A percentile compares a stretch with the other conserved stretches of the same genome.
Evolutionary conservation across 2,797 vertebrate genomes (phyloP).

Genomic region (Tragelaphus oryx): DNA sequence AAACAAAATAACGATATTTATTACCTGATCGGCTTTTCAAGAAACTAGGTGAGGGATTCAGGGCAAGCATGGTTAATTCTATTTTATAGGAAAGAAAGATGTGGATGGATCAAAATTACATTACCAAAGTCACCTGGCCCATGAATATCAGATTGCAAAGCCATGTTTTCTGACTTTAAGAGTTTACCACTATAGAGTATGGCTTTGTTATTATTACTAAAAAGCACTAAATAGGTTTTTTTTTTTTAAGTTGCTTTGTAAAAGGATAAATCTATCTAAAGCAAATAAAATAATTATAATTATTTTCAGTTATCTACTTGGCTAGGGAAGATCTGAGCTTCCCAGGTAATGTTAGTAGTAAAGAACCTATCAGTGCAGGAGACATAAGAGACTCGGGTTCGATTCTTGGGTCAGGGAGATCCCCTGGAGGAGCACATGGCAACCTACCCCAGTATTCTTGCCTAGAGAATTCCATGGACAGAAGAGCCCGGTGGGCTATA

Average conservation of each 20-base stretch:
- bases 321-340: not conserved
- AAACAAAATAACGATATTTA: not conserved
- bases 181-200: not conserved
- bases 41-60: not conserved
- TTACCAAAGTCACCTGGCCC: not conserved
- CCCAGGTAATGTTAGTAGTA: not conserved
- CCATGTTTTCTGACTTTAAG: not conserved
- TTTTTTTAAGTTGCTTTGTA: not conserved
- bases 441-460: not conserved
- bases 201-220: not conserved
- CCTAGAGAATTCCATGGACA: not conserved
- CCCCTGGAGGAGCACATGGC: not conserved
- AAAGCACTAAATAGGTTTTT: not conserved
- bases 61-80: not conserved
- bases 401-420: not conserved
- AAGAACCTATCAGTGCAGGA: not conserved
- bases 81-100: not conserved
- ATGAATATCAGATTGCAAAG: not conserved
- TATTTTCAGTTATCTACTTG: not conserved
- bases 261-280: conserved; percentile 1
- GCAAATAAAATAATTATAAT: not conserved
- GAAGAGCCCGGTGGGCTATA: not conserved
- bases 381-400: not conserved
- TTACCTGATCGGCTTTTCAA: not conserved
- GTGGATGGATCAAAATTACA: not conserved